Base-by-base conservation (phyloP, 2,888 invertebrate genomes). In the Tholera decimalis region DNA sequence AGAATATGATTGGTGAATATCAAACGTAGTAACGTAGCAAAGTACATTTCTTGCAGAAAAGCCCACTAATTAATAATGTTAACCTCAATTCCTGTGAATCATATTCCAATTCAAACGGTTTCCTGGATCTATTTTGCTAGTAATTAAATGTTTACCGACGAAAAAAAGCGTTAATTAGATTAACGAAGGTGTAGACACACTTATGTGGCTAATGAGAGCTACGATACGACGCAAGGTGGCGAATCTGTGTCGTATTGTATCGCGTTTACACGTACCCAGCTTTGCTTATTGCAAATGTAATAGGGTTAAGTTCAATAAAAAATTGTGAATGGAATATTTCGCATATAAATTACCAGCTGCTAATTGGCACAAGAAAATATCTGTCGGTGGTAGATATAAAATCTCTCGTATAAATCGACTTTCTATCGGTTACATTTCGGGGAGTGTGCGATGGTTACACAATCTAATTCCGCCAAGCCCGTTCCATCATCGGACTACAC, bases 151-250 rank as follows among this genome's bases (percentile, higher is more conserved):
- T 53, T 22, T 39, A 18, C 33, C 8, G 18, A 51, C 33, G 22
- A 46, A 44, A 39, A 39, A n/a, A 9, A 9, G 15, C 39, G 60
- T 51, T 67, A 67, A 46, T 67, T 51, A 51, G 46, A 44, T 39
- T 59, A 59, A 59, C 30, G 50, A 24, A 33, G 15, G 59, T 67
- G 43, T 58, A 33, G 44, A 59, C 20, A 33, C 18, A 44, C 30
- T 24, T 56, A 46, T 33, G 44, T 18, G 24, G 44, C 59, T 67
- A 67, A 67, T 60, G 60, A 67, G 67, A 67, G 33, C 43, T 49
- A 58, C 9, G 35, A 35, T 35, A 35, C 35, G 5, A 5, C 3
- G 3, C 6, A 15, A 35, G 35, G 35, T 35, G 35, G 60, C 39
- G 33, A 67, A 50, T 51, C 51, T 35, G 46, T 15, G 18, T 8